A percentile compares a stretch with the other conserved stretches of the same genome.
Conservation (phyloP, 2,888 invertebrate genomes). For the Luffia ferchaultella region DNA sequence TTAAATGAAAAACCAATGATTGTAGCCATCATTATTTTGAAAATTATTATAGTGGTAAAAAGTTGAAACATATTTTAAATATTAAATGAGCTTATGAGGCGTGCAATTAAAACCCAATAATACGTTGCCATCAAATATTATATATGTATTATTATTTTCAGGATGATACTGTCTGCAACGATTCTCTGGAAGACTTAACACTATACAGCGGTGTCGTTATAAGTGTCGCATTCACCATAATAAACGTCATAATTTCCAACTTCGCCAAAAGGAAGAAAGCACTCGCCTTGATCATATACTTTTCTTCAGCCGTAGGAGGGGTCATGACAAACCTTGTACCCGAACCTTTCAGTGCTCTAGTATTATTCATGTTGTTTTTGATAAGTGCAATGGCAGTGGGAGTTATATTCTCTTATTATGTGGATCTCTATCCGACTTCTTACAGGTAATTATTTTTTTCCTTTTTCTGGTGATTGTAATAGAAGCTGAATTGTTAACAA, state of each 20-base stretch:
- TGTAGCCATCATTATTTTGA: no score
- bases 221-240: slow-evolving; percentile 43
- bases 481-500: no score
- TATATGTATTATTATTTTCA: background rate
- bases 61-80: no score
- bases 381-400: slow-evolving; percentile 51
- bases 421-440: slow-evolving; percentile 6
- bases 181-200: slow-evolving; percentile 39
- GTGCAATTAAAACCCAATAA: no score
- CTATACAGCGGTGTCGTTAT: slow-evolving; percentile 49
- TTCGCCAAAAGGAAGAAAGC: slow-evolving; percentile 17
- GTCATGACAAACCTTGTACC: slow-evolving; percentile 31
- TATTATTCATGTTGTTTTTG: slow-evolving; percentile 46
- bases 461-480: no score
- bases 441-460: slow-evolving; percentile 2
- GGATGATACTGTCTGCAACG: slow-evolving; percentile 21
- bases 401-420: slow-evolving; percentile 23
- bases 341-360: slow-evolving; percentile 43
- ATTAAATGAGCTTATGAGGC: no score
- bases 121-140: background rate
- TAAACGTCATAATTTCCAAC: slow-evolving; percentile 41
- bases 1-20: no score
- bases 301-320: slow-evolving; percentile 37
- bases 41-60: no score
- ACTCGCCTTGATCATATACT: slow-evolving; percentile 34